These are phyloP conservation scores for Parasteatoda lunata DNA, from an alignment of 2,888 invertebrate genomes.

Conservation along the genomic window DNA sequence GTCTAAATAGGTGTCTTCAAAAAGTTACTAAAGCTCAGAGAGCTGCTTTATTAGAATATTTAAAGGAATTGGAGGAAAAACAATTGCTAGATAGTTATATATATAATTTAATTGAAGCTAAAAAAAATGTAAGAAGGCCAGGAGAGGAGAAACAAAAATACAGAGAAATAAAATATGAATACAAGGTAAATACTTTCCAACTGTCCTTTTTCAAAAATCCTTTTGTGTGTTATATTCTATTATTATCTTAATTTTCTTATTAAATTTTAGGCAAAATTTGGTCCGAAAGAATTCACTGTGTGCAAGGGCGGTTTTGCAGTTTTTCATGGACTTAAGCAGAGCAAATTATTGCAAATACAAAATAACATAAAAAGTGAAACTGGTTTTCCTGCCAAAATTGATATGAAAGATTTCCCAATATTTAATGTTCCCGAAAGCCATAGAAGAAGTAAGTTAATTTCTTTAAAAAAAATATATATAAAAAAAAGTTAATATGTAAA, in stretches of 20 bases:
- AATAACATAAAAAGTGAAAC: constrained; percentile 29
- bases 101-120: constrained; percentile 24
- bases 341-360: constrained; percentile 24
- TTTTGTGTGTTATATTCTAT: background rate
- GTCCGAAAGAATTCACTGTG: constrained; percentile 25
- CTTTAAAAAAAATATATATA: background rate
- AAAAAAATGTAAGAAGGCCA: constrained; percentile 27
- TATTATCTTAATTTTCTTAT: background rate
- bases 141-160: constrained; percentile 24
- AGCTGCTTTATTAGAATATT: constrained; percentile 7
- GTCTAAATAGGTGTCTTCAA: constrained; percentile 32
- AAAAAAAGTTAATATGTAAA: background rate
- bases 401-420: constrained; percentile 32
- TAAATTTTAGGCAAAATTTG: constrained; percentile 35
- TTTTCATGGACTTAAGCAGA: constrained; percentile 36
- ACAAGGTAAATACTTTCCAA: constrained; percentile 17
- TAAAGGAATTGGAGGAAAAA: constrained; percentile 14
- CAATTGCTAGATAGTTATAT: constrained; percentile 36
- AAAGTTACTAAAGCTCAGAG: constrained; percentile 17
- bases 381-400: background rate
- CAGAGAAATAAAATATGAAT: constrained; percentile 28
- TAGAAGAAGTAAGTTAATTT: constrained; percentile 20
- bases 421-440: background rate
- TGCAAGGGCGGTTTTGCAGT: constrained; percentile 53
- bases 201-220: background rate